Conservation (phyloP, 2,797 vertebrate species). For the Mormyrus hasselquistii region DNA sequence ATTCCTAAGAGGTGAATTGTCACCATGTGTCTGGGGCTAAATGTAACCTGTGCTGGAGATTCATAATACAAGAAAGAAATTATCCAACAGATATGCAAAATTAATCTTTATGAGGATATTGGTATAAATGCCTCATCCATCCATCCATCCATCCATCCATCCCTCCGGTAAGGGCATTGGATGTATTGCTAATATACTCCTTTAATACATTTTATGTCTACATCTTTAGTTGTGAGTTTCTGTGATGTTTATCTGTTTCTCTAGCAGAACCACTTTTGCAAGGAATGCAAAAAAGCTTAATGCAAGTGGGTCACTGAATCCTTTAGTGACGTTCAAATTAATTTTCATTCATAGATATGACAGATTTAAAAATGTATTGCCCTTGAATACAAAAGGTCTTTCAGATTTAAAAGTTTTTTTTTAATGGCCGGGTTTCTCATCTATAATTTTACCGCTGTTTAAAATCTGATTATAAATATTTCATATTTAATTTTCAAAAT, state of each 20-base stretch:
- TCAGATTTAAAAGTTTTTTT: not conserved
- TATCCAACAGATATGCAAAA: too few species aligned
- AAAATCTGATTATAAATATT: not conserved
- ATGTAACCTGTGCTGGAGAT: not conserved
- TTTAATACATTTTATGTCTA: not conserved
- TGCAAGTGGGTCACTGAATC: not conserved
- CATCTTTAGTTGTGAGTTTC: not conserved
- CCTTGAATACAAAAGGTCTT: not conserved
- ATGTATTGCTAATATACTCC: not conserved
- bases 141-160: not conserved
- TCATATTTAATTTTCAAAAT: not conserved
- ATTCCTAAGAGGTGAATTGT: not conserved
- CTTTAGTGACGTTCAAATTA: not conserved
- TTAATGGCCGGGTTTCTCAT: not conserved
- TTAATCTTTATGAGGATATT: not conserved
- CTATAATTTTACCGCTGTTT: not conserved
- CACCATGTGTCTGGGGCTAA: not conserved
- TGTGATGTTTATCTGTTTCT: not conserved
- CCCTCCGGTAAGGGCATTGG: not conserved
- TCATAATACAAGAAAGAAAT: not conserved
- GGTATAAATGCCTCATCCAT: not conserved
- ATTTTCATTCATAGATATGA: not conserved
- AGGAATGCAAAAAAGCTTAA: not conserved
- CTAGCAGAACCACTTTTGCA: not conserved
- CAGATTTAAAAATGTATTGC: not conserved